A percentile compares a stretch with the other conserved stretches of the same genome.
These are phyloP conservation scores for Micrasema longulum DNA, from an alignment of 1,140 invertebrate genomes.

Conservation along the genomic window DNA sequence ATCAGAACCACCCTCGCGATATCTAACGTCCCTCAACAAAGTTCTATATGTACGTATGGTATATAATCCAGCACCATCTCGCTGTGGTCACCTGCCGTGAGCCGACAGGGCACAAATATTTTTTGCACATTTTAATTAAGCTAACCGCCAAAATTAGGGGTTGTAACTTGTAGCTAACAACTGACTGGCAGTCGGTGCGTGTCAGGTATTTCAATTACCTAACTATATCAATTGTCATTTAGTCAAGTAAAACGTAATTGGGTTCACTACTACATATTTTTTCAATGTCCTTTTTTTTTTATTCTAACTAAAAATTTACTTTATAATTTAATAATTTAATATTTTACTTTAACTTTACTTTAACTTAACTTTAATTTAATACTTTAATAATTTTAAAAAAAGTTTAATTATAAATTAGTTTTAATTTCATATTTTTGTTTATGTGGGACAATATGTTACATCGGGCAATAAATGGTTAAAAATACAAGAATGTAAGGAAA, in stretches of 20 bases:
- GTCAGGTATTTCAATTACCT: neutral
- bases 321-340: no score
- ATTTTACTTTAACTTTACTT: no score
- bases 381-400: no score
- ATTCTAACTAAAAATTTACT: no score
- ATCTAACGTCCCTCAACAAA: neutral
- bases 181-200: constrained; percentile 21
- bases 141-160: constrained; percentile 27
- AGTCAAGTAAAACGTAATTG: neutral
- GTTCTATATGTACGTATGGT: constrained; percentile 2
- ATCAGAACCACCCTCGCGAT: constrained; percentile 1
- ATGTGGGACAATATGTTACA: no score
- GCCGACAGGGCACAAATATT: constrained; percentile 35
- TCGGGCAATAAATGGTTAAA: no score
- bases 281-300: no score
- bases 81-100: constrained; percentile 41
- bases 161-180: neutral
- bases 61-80: neutral
- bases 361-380: no score
- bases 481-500: no score
- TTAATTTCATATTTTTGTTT: no score
- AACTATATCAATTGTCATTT: neutral
- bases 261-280: no score
- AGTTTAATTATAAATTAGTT: no score
- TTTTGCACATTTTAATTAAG: constrained; percentile 40